Evolutionary conservation across 2,888 invertebrate species (phyloP).

Genomic region (Drosophila melanocephala): DNA sequence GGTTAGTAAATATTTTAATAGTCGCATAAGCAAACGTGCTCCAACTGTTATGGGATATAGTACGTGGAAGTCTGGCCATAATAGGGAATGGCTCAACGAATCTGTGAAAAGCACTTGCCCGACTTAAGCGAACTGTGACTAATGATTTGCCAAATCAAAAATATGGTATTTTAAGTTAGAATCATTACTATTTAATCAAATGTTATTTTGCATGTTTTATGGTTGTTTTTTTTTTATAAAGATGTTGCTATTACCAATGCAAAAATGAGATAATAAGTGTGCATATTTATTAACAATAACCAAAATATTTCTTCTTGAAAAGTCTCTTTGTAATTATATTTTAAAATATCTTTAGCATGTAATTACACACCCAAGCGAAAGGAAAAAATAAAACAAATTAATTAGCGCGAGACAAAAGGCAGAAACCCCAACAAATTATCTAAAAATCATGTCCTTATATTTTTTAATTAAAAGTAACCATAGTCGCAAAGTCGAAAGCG

Average conservation of each 20-base stretch:
- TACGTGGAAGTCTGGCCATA: slow-evolving; percentile 13
- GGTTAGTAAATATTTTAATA: slow-evolving; percentile 65
- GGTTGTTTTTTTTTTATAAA: neutral
- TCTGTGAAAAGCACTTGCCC: neutral
- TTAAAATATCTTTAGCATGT: slow-evolving; percentile 1
- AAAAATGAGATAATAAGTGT: neutral
- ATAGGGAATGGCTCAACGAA: slow-evolving; percentile 40
- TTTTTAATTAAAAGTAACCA: slow-evolving; percentile 75
- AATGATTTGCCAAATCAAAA: neutral
- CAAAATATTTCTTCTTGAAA: neutral
- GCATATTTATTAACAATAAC: neutral
- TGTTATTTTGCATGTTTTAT: neutral
- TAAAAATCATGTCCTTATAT: slow-evolving; percentile 28
- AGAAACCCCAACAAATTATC: slow-evolving; percentile 25
- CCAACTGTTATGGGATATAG: slow-evolving; percentile 15
- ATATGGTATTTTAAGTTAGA: neutral
- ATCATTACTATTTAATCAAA: neutral
- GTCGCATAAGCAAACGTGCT: slow-evolving; percentile 32
- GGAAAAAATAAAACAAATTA: slow-evolving; percentile 21
- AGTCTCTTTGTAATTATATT: slow-evolving; percentile 20
- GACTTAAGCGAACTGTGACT: neutral
- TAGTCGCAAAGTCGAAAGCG: slow-evolving; percentile 59
- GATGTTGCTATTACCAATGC: neutral
- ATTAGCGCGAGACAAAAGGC: slow-evolving; percentile 16
- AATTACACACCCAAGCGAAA: neutral